Base-by-base conservation (phyloP, 1,140 invertebrate genomes). In the Heliothis subflexa region DNA sequence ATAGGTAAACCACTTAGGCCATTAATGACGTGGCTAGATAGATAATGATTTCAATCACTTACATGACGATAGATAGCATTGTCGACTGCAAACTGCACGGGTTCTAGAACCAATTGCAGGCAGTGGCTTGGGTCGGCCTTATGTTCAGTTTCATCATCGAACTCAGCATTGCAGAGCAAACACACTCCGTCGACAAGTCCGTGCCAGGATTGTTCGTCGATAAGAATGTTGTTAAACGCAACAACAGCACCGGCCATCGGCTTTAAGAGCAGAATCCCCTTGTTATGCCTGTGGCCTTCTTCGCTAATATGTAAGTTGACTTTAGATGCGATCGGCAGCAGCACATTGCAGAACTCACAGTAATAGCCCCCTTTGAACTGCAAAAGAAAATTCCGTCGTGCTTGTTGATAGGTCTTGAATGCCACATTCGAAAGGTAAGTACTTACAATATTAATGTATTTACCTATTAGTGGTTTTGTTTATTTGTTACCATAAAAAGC, bases 361-460 rank as follows among this genome's bases (percentile, higher is more conserved):
- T 85, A 89, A 64, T 90, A 90, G 12, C 88, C 87, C 25, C 55
- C 68, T 73, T 83, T 81, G 13, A 90, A 82, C 89, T 89, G 75
- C 28, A 74, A 86, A 76, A 25, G 55, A 18, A 61, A 64, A 18
- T 33, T 33, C 3, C 33, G 33, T 33, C 33, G 7, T 33, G 33
- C 33, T 33, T 33, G 7, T 33, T 33, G 33, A 33, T 33, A 33
- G 33, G 33, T 7, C 33, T 33, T 33, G 1, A 33, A 33, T 33
- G 33, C 33, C 7, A 33, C 3, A 3, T 33, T n/a, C n/a, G n/a
- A n/a, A n/a, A n/a, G n/a, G n/a, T n/a, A n/a, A n/a, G n/a, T n/a
- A n/a, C n/a, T n/a, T n/a, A n/a, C n/a, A n/a, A n/a, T n/a, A n/a
- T n/a, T n/a, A n/a, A n/a, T n/a, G n/a, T n/a, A n/a, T n/a, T n/a